phyloP scores from a whole-genome alignment of 2,113 vertebrate species.

The human region DNA sequence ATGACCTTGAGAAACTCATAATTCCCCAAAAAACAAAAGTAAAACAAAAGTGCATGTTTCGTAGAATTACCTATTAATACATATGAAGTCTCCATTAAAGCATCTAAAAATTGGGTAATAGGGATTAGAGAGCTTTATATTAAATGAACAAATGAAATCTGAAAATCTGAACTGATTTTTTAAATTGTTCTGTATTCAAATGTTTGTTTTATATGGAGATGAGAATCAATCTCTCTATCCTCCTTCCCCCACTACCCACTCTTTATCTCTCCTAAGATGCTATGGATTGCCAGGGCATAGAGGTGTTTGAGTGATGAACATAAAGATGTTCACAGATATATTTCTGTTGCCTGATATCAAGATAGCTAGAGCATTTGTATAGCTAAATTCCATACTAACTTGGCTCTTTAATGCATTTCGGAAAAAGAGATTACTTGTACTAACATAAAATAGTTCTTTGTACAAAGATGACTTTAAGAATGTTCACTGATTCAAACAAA shows the following conservation, averaged over 20 bases:
- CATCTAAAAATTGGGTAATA: not conserved
- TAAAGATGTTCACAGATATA: not conserved
- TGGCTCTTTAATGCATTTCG: not conserved
- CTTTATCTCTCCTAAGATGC: not conserved
- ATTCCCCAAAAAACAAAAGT: not conserved
- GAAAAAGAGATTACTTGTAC: not conserved
- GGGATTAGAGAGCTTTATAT: not conserved
- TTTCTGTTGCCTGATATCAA: not conserved
- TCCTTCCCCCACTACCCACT: no score
- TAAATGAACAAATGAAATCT: not conserved
- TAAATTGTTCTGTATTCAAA: conserved; percentile 3
- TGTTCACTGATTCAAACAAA: not conserved
- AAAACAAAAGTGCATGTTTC: not conserved
- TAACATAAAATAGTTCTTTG: not conserved
- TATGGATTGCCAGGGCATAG: not conserved
- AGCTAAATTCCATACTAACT: not conserved
- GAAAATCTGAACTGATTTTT: not conserved
- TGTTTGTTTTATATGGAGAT: not conserved
- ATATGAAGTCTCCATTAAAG: not conserved
- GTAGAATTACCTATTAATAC: conserved; percentile 14
- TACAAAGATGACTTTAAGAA: not conserved
- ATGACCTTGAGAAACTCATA: not conserved
- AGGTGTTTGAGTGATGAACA: not conserved
- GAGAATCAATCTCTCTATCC: not conserved
- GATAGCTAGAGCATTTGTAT: not conserved